Base-by-base conservation (phyloP, 2,113 vertebrate species). In the Otis tarda region DNA sequence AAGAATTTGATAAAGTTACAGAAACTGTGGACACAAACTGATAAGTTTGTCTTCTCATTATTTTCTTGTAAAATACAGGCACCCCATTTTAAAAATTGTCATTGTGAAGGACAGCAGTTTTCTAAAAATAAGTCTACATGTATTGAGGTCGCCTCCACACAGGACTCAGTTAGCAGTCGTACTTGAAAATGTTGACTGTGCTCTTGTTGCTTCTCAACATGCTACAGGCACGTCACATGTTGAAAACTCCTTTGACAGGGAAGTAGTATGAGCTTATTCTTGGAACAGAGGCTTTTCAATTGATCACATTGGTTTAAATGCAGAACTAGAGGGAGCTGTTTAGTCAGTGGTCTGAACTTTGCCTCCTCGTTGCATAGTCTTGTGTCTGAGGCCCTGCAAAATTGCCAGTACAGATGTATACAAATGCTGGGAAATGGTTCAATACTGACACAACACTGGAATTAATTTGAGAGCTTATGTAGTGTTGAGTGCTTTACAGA, bases 271-370 rank as follows among this genome's bases (percentile, higher is more conserved):
- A 97, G 70, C 55, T 90, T 56, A 60, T 56, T 68, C 22, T 83
- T 81, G 95, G 59, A 80, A 52, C 5, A 30, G 16, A 12, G 14
- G 10, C 25, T 31, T 77, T 60, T 22, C 73, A 22, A 3, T 2
- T 24, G 37, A 70, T 10, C 13, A 9, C 23, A 3, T 9, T 31
- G 74, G 30, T 61, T 87, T 71, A 37, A 65, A 43, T 20, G 63
- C 65, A 92, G 83, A 14, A 30, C 77, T 92, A 87, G 89, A 76
- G 86, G 94, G 93, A 92, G 89, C 89, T 79, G 47, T 89, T 89
- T 15, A 82, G 53, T 39, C 65, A 57, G 50, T 19, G 45, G 5
- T 57, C 61, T 79, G 77, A 77, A 45, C 59, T 63, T 61, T 53
- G 65, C 45, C 45, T 85, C 57, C 33, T 30, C 0, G 9, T 53